A percentile compares a stretch with the other conserved stretches of the same genome.
Conservation (phyloP, 2,888 invertebrate species). For the Amblyjoppa proteus region DNA sequence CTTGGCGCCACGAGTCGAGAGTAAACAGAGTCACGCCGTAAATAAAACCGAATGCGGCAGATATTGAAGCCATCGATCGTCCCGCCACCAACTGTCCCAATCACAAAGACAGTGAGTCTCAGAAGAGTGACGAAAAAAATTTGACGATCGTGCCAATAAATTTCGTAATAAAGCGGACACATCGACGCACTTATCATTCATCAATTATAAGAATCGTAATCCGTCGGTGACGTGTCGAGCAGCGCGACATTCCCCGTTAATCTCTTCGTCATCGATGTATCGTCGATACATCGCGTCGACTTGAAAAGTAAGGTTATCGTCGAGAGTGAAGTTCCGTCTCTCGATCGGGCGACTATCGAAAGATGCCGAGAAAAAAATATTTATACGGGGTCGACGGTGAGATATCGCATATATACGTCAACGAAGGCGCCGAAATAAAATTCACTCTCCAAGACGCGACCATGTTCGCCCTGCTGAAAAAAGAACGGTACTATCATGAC, state of each 20-base stretch:
- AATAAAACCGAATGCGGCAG: background rate
- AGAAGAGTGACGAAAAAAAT: background rate
- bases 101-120: background rate
- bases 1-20: background rate
- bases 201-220: no score
- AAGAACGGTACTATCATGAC: slow-evolving; percentile 69
- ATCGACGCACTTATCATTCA: no score
- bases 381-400: slow-evolving; percentile 61
- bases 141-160: no score
- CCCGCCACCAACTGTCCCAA: background rate
- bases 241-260: no score
- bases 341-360: background rate
- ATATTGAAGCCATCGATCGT: background rate
- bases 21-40: background rate
- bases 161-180: no score
- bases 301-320: background rate
- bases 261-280: no score
- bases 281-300: background rate
- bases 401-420: slow-evolving; percentile 53
- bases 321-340: background rate
- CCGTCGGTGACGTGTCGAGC: no score
- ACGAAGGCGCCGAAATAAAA: slow-evolving; percentile 66
- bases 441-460: slow-evolving; percentile 60
- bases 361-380: slow-evolving; percentile 55
- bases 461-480: slow-evolving; percentile 66